Evolutionary conservation across 2,113 vertebrate genomes (phyloP), one percentile per base, ranked within the genome.

Genomic region (Odocoileus hemionus): DNA sequence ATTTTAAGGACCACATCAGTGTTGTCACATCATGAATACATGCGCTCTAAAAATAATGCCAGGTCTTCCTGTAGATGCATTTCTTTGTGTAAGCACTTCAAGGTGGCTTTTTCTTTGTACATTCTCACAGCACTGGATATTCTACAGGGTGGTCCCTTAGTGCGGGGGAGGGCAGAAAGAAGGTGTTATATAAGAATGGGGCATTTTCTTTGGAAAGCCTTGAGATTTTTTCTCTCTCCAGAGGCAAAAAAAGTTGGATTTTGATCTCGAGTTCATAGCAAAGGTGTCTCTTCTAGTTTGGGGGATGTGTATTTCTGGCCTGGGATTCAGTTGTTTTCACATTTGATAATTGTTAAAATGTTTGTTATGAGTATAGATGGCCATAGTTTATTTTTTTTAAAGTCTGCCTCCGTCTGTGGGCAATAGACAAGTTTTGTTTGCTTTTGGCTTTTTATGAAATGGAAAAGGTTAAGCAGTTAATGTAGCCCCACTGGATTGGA

Each of bases 131-230:
- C 17, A 50, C 36, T 54, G 43, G 39, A 25, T 83, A 21, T 64
- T 95, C 76, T 89, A 15, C 45, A 89, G 12, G 67, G 60, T 89
- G 70, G 70, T 58, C 58, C 86, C 26, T 87, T 89, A 92, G 55
- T 90, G 36, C 52, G 17, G 61, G 45, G 60, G 26, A 6, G 19
- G 64, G 64, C 9, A 36, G 64, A 70, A 70, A 39, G 45, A n/a
- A 17, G 16, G 33, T 89, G n/a, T 76, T 95, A 83, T 94, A 74
- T 57, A 97, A 92, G 45, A 97, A 95, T 21, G 61, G 54, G 84
- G 21, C 88, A 91, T 97, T 97, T 97, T 95, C 89, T 91, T 96
- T 97, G 92, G 92, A 97, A 94, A 97, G 52, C 47, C 43, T 94
- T 94, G 26, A 92, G 94, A 93, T 98, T 96, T 74, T 94, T 95